Conservation (phyloP, 2,113 vertebrate genomes). For the Hydropotes inermis region DNA sequence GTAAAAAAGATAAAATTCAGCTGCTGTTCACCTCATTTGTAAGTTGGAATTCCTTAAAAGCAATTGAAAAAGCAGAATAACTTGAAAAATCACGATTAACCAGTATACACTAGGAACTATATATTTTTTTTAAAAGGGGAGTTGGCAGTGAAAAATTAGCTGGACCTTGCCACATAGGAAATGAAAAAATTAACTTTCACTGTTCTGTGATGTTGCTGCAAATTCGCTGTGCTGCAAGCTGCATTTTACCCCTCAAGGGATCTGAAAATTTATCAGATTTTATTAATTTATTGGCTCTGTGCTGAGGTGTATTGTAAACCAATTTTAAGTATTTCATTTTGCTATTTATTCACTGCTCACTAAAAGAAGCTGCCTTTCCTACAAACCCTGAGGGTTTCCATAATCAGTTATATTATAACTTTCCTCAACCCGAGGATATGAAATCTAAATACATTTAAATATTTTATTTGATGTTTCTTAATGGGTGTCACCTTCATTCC, state of each 20-base stretch:
- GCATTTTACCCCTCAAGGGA: constrained; percentile 52
- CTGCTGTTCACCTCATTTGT: neutral
- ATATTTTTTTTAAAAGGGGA: constrained; percentile 43
- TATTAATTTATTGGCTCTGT: constrained; percentile 71
- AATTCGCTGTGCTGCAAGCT: neutral
- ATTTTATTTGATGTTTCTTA: constrained; percentile 57
- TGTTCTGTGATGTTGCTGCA: neutral
- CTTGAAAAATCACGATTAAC: constrained; percentile 44
- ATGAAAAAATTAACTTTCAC: constrained; percentile 50
- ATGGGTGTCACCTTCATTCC: neutral
- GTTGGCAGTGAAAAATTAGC: constrained; percentile 61
- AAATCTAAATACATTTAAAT: constrained; percentile 66
- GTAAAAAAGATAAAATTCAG: constrained; percentile 61
- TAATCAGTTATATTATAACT: constrained; percentile 27
- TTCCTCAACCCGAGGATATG: constrained; percentile 9
- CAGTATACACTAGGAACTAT: neutral
- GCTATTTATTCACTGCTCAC: constrained; percentile 62
- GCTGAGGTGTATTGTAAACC: constrained; percentile 58
- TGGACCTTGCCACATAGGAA: neutral
- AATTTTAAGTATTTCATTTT: constrained; percentile 73
- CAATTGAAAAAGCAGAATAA: neutral
- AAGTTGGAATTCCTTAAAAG: constrained; percentile 56
- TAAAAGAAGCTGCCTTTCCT: constrained; percentile 33
- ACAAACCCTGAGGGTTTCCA: constrained; percentile 21
- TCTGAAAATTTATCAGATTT: constrained; percentile 63